These are phyloP conservation scores for Proales similis DNA, from an alignment of 1,140 invertebrate species.

Conservation along the genomic window DNA sequence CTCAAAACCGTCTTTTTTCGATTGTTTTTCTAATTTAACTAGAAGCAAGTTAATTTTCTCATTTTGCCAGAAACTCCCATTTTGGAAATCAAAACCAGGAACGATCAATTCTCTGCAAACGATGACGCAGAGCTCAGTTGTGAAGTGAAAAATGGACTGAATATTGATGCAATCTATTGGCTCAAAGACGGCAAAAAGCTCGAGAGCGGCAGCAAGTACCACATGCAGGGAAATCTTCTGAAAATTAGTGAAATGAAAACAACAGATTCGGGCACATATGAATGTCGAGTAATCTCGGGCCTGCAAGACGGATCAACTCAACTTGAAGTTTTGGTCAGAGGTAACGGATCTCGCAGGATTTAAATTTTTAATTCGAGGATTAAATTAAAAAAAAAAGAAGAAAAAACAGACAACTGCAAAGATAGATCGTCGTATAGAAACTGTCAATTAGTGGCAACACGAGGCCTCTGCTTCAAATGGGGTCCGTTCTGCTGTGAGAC, in stretches of 20 bases:
- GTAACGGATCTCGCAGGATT: not conserved
- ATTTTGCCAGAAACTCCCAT: no score
- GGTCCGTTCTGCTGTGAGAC: slow-evolving; percentile 23
- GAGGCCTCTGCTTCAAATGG: slow-evolving; percentile 13
- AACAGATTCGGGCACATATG: slow-evolving; percentile 4
- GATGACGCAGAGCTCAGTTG: slow-evolving; percentile 7
- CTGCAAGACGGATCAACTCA: slow-evolving; percentile 1
- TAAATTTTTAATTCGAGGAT: not conserved
- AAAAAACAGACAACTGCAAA: slow-evolving; percentile 1
- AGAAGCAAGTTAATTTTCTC: no score
- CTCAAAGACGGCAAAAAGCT: slow-evolving; percentile 6
- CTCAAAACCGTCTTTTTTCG: no score
- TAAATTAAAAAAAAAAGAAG: not conserved
- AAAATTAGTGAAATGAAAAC: not conserved
- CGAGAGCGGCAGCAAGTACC: slow-evolving; percentile 4
- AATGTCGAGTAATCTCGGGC: not conserved
- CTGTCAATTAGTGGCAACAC: slow-evolving; percentile 12
- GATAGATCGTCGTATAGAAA: slow-evolving; percentile 29
- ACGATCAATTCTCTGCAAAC: no score
- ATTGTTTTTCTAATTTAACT: no score
- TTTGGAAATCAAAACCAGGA: no score
- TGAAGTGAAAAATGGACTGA: not conserved
- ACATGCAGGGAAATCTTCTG: not conserved
- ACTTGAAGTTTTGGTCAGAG: not conserved
- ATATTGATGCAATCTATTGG: not conserved